Evolutionary conservation across 2,797 vertebrate species (phyloP).

Genomic region (Decapterus maruadsi): DNA sequence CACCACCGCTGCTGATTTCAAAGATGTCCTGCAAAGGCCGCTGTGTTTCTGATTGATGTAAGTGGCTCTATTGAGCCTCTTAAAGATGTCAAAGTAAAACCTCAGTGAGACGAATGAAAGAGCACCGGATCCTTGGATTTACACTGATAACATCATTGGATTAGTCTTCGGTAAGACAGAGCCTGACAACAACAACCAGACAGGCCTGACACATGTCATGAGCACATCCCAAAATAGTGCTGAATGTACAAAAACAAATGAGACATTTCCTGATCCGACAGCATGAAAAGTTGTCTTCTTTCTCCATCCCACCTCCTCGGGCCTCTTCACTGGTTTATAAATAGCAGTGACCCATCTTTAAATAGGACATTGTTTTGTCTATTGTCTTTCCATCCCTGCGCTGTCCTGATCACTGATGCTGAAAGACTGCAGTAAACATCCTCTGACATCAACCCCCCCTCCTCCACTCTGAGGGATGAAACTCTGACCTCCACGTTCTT

Average conservation of each 20-base stretch:
- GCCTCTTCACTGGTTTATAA: constrained; percentile 61
- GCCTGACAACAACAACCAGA: not conserved
- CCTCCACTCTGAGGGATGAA: constrained; percentile 44
- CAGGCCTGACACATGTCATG: not conserved
- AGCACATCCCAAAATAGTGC: not conserved
- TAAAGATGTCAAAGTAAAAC: constrained; percentile 55
- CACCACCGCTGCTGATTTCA: no score
- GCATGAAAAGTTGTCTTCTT: not conserved
- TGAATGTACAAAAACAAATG: not conserved
- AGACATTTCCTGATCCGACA: not conserved
- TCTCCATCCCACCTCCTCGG: constrained; percentile 19
- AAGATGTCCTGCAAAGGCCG: not conserved
- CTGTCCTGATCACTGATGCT: constrained; percentile 69
- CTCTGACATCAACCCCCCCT: constrained; percentile 62
- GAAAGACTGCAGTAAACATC: constrained; percentile 78
- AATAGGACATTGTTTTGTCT: constrained; percentile 79
- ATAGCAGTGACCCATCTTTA: constrained; percentile 76
- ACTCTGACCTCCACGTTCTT: constrained; percentile 32
- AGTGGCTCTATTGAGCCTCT: constrained; percentile 35
- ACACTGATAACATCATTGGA: constrained; percentile 31
- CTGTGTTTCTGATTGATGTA: constrained; percentile 44
- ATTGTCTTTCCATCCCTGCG: constrained; percentile 70
- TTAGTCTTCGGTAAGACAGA: not conserved
- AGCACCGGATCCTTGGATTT: constrained; percentile 28
- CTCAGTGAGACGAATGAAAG: constrained; percentile 57